Evolutionary conservation across 2,888 invertebrate genomes (phyloP), one percentile per base, ranked within the genome.

Genomic region (Erebia palarica): DNA sequence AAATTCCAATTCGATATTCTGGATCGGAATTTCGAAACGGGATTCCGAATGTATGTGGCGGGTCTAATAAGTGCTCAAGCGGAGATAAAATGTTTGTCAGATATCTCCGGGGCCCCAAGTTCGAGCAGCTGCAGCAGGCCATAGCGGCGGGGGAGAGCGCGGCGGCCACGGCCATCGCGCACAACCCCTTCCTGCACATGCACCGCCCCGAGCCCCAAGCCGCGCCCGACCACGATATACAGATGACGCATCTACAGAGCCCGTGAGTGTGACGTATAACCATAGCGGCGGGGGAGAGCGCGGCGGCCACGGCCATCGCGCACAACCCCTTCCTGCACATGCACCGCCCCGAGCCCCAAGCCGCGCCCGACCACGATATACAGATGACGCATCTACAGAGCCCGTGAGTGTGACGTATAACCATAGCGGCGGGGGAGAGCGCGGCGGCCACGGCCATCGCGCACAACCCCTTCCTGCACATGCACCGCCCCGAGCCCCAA

Each of bases 61-160:
- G n/a, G n/a, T n/a, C n/a, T n/a, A n/a, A n/a, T n/a, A 27, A 27
- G 1, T 27, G 27, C 3, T 27, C 27, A 27, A 27, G 27, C 27
- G 3, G 27, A 27, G 27, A 27, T 27, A 0, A 27, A 3, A 27
- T 7, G 1, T 14, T 36, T n/a, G 11, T 8, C 61, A 94, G 94
- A 81, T 99, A 98, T 86, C 94, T 97, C 57, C 96, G 98, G 78
- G 98, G 98, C 3, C 97, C 97, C 14, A 97, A 97, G 86, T 97
- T 96, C 87, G 97, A 97, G 84, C 97, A 97, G 87, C 91, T 97
- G 72, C 97, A 97, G 88, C 96, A 97, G 84, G 97, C 97, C 73
- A 97, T 97, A 80, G 97, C 97, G 74, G 97, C 97, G 71, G 96
- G 96, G 82, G 97, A 97, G 89, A 95, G 95, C 78, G 94, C 94